Evolutionary conservation across 2,888 invertebrate species (phyloP), one percentile per base, ranked within the genome.

Genomic region (Eilema griseolum): DNA sequence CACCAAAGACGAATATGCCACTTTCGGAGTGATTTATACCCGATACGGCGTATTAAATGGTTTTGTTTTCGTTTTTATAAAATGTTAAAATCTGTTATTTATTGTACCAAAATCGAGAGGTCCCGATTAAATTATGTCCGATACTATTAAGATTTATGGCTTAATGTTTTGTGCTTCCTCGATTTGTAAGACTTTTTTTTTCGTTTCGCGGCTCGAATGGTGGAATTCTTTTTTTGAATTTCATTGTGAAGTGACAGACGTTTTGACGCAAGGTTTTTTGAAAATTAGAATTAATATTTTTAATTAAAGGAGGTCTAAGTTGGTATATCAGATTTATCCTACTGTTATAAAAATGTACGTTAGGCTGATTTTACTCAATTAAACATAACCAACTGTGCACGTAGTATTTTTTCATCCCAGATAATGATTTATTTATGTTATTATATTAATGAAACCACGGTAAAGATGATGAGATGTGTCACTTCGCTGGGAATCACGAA

Each of bases 71-170:
- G 87, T 92, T 91, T 90, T 92, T 90, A 83, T 82, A 87, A 88
- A 93, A 93, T 93, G 92, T 94, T 91, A 94, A 94, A 95, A 93
- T 95, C 93, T 89, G 92, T 94, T 89, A 95, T 95, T 95, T 95
- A 95, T 95, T 93, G 82, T 86, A 83, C 89, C 90, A 90, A 93
- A 94, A 95, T 95, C 94, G 94, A 94, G 89, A 93, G 94, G 92
- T 91, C 70, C 88, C 93, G 94, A 93, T 94, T 94, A 94, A 94
- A 94, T 92, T 92, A 94, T 94, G 94, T 88, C 91, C 88, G 90
- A 92, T 92, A 91, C 88, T 89, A 89, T 86, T 82, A 83, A 91
- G 90, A 95, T 95, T 95, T 94, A 95, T 94, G 76, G 82, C 83
- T 85, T 87, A 85, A 83, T 89, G 88, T 88, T 88, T 85, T 85